Evolutionary conservation across 2,113 vertebrate species (phyloP), one percentile per base, ranked within the genome.

Genomic region (Fregata magnificens): DNA sequence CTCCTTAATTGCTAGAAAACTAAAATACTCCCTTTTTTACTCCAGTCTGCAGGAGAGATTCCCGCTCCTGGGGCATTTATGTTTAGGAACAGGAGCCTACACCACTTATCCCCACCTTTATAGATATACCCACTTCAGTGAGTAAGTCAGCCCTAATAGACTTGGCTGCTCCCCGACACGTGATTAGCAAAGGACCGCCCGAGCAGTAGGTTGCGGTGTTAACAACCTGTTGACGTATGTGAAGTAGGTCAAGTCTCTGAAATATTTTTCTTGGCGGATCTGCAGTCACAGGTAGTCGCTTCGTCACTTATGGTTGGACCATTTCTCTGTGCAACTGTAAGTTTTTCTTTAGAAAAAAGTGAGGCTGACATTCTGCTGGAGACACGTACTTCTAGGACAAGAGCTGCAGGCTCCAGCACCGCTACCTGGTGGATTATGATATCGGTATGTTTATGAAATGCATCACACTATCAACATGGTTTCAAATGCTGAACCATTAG

Each of bases 401-500:
- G 34, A 79, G 9, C 28, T 49, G 73, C 63, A 59, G 45, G 14
- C n/a, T 66, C 26, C 72, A 47, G 31, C 59, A 47, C 63, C 38
- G 4, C 63, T 67, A 2, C 24, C 53, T 36, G 53, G 12, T 50
- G 47, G 21, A 16, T 83, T 71, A 7, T 44, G 28, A 7, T 29
- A 15, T 10, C 18, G 6, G 20, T 5, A 11, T 1, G 0, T 52
- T 44, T 66, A 28, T 78, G 45, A 53, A 86, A 73, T 34, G 10
- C 17, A 18, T 38, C 10, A 1, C 21, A 1, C 2, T 52, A 0
- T 32, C 55, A 7, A 0, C 2, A 4, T 32, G 2, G 13, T n/a
- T 95, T 82, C 34, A 32, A 32, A 22, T 45, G 7, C 18, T 14
- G 29, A 47, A 63, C n/a, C 49, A 15, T 40, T 53, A 6, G n/a